phyloP scores from a whole-genome alignment of 2,888 invertebrate species.

The Orthosia incerta region DNA sequence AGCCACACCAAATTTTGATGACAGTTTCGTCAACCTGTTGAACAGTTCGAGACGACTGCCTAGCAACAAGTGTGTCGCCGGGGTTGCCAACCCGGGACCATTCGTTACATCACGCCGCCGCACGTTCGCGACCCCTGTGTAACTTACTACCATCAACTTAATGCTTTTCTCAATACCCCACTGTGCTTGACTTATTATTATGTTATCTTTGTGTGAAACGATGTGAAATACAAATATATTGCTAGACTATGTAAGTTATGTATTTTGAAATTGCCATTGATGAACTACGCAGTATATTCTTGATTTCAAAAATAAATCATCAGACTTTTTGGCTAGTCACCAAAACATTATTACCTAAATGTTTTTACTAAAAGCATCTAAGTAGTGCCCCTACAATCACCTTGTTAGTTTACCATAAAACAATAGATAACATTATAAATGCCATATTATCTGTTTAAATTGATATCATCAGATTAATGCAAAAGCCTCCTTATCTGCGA shows the following conservation, averaged over 20 bases:
- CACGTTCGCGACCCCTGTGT: constrained; percentile 27
- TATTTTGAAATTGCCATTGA: no score
- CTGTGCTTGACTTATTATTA: constrained; percentile 16
- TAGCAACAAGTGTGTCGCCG: constrained; percentile 63
- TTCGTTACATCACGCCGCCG: constrained; percentile 32
- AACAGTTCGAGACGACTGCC: constrained; percentile 28
- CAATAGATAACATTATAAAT: not conserved
- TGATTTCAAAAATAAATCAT: no score
- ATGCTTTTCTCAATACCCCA: constrained; percentile 19
- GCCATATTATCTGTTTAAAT: not conserved
- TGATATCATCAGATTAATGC: constrained; percentile 10
- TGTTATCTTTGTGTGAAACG: constrained; percentile 12
- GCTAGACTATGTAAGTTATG: no score
- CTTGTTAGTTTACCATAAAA: not conserved
- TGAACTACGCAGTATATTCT: no score
- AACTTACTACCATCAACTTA: constrained; percentile 41
- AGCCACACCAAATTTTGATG: constrained; percentile 30
- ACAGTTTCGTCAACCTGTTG: constrained; percentile 58
- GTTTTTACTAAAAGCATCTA: no score
- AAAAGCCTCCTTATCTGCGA: not conserved
- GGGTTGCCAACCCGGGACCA: constrained; percentile 40
- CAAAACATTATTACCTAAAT: no score
- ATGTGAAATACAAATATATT: not conserved
- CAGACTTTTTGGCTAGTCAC: no score
- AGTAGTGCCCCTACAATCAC: no score